A percentile compares a stretch with the other conserved stretches of the same genome.
These are phyloP conservation scores for Misgurnus anguillicaudatus DNA, from an alignment of 2,113 vertebrate species.

Conservation along the genomic window DNA sequence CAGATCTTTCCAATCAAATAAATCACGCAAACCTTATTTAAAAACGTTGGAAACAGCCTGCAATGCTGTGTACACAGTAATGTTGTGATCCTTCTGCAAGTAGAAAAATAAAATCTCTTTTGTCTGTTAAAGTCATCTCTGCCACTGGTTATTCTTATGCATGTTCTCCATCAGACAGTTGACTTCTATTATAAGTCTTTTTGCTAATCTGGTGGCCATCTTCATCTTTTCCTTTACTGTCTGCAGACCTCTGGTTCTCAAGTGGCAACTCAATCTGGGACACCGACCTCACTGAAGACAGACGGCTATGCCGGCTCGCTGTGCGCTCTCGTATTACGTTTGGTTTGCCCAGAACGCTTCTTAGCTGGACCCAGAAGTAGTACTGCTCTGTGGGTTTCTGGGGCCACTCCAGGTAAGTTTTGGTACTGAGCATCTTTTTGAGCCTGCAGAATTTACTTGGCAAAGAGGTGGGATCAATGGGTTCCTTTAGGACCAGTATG, in stretches of 20 bases:
- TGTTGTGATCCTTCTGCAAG: too few relatives aligned
- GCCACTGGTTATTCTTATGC: not conserved
- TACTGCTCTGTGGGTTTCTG: conserved; percentile 69
- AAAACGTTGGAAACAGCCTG: not conserved
- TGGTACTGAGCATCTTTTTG: conserved; percentile 79
- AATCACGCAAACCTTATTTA: not conserved
- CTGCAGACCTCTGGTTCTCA: conserved; percentile 40
- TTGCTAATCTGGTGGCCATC: conserved; percentile 15
- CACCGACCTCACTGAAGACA: conserved; percentile 33
- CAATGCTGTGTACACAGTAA: too few relatives aligned
- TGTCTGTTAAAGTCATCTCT: not conserved
- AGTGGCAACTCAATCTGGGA: conserved; percentile 49
- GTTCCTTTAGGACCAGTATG: conserved; percentile 81
- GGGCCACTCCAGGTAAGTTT: conserved; percentile 87
- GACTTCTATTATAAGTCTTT: not conserved
- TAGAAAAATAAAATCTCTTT: too few relatives aligned
- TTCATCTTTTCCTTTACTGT: not conserved
- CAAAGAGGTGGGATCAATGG: conserved; percentile 71
- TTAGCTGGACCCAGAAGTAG: conserved; percentile 84
- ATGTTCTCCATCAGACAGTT: not conserved
- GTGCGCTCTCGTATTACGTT: conserved; percentile 17
- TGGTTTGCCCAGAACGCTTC: conserved; percentile 73
- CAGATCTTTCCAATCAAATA: not conserved
- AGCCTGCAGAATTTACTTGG: conserved; percentile 82
- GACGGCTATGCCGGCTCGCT: conserved; percentile 41